Evolutionary conservation across 2,797 vertebrate species (phyloP).

Genomic region (Bradypodion ventrale): DNA sequence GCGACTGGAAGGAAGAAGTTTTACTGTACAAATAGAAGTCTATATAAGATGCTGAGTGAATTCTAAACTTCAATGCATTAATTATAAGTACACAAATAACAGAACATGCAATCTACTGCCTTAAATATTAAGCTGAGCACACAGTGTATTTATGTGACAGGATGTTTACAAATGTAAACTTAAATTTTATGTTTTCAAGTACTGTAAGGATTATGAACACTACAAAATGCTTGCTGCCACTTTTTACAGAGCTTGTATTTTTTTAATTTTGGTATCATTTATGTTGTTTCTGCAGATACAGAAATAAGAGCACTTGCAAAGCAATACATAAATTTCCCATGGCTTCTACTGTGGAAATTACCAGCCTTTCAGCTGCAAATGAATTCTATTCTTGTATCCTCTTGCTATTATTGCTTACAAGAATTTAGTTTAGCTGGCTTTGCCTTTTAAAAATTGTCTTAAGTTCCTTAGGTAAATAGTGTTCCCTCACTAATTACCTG

Average conservation of each 20-base stretch:
- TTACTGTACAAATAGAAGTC: background rate
- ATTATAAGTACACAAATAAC: too few species aligned
- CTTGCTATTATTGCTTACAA: constrained; percentile 27
- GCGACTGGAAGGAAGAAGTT: too few species aligned
- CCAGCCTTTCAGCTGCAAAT: constrained; percentile 86
- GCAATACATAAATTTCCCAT: constrained; percentile 71
- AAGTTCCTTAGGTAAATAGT: background rate
- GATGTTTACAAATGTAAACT: background rate
- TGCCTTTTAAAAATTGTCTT: background rate
- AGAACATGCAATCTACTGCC: too few species aligned
- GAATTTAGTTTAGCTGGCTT: constrained; percentile 6
- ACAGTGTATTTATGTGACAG: background rate
- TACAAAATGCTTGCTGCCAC: background rate
- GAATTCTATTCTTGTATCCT: constrained; percentile 94
- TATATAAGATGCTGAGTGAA: too few species aligned
- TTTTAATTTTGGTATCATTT: background rate
- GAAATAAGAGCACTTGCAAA: constrained; percentile 76
- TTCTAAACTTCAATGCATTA: too few species aligned
- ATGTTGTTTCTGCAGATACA: constrained; percentile 76
- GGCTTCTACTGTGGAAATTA: constrained; percentile 76
- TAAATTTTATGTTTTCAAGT: background rate
- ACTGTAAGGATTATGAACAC: background rate
- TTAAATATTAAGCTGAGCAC: too few species aligned
- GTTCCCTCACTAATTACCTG: too few species aligned
- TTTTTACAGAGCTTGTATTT: background rate